These are phyloP conservation scores for Macrotis lagotis DNA, from an alignment of 2,113 vertebrate genomes.

Conservation along the genomic window DNA sequence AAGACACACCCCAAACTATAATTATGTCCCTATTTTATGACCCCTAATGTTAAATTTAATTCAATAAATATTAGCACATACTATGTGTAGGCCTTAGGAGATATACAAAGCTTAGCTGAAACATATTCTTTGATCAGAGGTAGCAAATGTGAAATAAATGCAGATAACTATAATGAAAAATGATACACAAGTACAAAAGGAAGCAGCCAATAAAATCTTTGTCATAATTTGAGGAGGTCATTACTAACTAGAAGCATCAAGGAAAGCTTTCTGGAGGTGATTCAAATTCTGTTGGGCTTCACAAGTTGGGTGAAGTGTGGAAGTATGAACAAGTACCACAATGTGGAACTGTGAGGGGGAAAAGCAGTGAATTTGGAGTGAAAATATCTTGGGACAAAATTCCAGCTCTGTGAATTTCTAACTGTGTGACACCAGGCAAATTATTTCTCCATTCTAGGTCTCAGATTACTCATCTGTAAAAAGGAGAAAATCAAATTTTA, in stretches of 20 bases:
- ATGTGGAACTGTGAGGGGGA: too few species aligned
- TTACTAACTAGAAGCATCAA: not conserved
- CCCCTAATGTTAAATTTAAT: not conserved
- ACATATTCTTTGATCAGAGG: not conserved
- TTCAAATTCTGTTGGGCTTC: not conserved
- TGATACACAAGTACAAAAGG: not conserved
- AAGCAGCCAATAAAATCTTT: not conserved
- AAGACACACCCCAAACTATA: not conserved
- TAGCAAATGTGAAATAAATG: not conserved
- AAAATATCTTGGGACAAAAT: not conserved
- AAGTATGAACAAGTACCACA: not conserved
- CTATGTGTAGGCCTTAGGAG: not conserved
- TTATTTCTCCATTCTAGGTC: not conserved
- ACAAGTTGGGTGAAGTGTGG: too few species aligned
- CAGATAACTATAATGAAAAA: not conserved
- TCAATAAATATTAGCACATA: not conserved
- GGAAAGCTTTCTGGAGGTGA: not conserved
- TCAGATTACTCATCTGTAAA: not conserved
- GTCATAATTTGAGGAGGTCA: not conserved
- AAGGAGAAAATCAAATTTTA: not conserved
- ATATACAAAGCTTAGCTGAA: not conserved
- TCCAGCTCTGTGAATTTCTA: not conserved
- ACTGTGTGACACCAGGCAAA: not conserved
- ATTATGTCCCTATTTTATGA: not conserved
- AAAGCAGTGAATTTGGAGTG: not conserved